Evolutionary conservation across 2,797 vertebrate species (phyloP).

Genomic region (Myotis myotis): DNA sequence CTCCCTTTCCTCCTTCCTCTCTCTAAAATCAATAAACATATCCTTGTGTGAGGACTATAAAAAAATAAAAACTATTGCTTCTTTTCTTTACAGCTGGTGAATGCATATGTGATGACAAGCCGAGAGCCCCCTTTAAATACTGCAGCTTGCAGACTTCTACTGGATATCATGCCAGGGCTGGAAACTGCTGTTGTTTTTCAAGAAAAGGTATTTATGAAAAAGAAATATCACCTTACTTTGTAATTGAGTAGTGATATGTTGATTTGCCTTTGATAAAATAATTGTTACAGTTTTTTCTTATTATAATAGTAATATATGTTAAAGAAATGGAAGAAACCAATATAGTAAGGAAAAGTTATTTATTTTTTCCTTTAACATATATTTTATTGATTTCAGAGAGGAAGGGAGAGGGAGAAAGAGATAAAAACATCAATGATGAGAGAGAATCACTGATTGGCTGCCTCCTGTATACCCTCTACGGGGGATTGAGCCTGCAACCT

Average conservation of each 20-base stretch:
- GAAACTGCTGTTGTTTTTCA: slow-evolving; percentile 99
- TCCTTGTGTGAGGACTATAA: neutral
- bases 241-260: slow-evolving; percentile 14
- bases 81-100: slow-evolving; percentile 90
- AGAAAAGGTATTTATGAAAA: slow-evolving; percentile 90
- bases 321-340: slow-evolving; percentile 31
- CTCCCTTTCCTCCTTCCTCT: neutral
- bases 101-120: slow-evolving; percentile 98
- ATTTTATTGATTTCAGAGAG: no score
- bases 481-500: no score
- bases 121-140: slow-evolving; percentile 95
- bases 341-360: neutral
- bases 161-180: slow-evolving; percentile 98
- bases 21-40: neutral
- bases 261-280: slow-evolving; percentile 37
- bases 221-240: slow-evolving; percentile 35
- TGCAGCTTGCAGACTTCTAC: slow-evolving; percentile 94
- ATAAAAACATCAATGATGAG: no score
- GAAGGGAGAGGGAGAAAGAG: no score
- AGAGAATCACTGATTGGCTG: no score
- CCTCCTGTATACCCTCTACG: no score
- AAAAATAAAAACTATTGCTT: slow-evolving; percentile 48
- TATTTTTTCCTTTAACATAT: no score
- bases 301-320: neutral
- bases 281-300: slow-evolving; percentile 18